Percentiles rank a stretch among this genome's conserved stretches.
These are phyloP conservation scores for Orthonyx spaldingii DNA, from an alignment of 2,113 vertebrate genomes.

Conservation along the genomic window DNA sequence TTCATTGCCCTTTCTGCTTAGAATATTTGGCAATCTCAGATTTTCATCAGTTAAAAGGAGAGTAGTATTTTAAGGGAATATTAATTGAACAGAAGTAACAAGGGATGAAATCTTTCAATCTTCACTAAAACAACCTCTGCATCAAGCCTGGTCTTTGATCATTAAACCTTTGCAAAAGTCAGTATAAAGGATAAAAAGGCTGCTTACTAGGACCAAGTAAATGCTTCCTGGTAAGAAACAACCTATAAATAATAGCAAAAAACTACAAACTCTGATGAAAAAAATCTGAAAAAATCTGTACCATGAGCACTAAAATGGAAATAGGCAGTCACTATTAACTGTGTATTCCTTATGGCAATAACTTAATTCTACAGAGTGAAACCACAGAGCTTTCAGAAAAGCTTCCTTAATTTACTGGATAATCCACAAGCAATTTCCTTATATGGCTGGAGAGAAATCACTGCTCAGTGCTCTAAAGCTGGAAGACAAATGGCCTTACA, in stretches of 20 bases:
- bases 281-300: not conserved
- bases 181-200: not conserved
- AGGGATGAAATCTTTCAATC: not conserved
- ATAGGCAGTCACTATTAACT: not conserved
- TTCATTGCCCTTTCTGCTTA: not conserved
- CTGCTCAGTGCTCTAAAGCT: constrained; percentile 19
- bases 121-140: not conserved
- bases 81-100: not conserved
- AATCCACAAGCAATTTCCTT: constrained; percentile 53
- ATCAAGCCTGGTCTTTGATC: not conserved
- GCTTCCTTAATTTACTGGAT: constrained; percentile 44
- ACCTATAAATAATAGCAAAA: not conserved
- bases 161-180: not conserved
- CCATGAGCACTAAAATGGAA: not conserved
- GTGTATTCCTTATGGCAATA: constrained; percentile 6
- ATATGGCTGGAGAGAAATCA: constrained; percentile 40
- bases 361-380: constrained; percentile 40
- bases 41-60: not conserved
- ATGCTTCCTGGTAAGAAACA: not conserved
- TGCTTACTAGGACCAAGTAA: not conserved
- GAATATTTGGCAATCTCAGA: not conserved
- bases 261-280: not conserved
- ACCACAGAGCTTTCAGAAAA: constrained; percentile 24
- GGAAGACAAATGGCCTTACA: constrained; percentile 46
- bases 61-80: not conserved